Percentiles rank a stretch among this genome's conserved stretches.
Evolutionary conservation across 2,797 vertebrate species (phyloP).

Genomic region (Thalassophryne amazonica): DNA sequence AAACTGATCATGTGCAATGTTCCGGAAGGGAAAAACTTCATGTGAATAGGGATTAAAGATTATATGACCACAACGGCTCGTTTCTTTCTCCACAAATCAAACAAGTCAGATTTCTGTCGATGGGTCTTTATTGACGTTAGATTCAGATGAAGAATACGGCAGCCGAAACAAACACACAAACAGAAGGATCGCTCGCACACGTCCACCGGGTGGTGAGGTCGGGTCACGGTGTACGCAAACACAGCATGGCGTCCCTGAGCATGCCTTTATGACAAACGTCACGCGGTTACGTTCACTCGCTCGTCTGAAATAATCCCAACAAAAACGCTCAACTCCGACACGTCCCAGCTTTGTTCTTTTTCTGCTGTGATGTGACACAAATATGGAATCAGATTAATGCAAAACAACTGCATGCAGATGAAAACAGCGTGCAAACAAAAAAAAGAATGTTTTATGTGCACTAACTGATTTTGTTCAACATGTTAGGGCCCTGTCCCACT

Average conservation of each 20-base stretch:
- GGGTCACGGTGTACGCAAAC: slow-evolving; percentile 10
- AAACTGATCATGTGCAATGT: slow-evolving; percentile 68
- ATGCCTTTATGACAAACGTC: slow-evolving; percentile 43
- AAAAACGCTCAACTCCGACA: too few relatives aligned
- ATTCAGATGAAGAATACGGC: slow-evolving; percentile 19
- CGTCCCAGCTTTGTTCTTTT: too few relatives aligned
- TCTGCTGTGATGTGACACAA: too few relatives aligned
- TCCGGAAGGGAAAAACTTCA: slow-evolving; percentile 70
- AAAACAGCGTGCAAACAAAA: too few relatives aligned
- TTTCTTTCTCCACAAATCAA: background rate
- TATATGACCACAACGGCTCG: slow-evolving; percentile 52
- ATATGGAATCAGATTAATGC: too few relatives aligned
- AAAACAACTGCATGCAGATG: too few relatives aligned
- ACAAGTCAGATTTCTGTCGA: slow-evolving; percentile 29
- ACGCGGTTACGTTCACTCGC: slow-evolving; percentile 41
- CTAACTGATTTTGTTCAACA: too few relatives aligned
- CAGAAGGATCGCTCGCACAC: background rate
- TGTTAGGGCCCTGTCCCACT: too few relatives aligned
- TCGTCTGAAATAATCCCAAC: too few relatives aligned
- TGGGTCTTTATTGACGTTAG: slow-evolving; percentile 43
- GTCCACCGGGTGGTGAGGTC: slow-evolving; percentile 12
- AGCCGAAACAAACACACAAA: slow-evolving; percentile 19
- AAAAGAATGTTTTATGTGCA: too few relatives aligned
- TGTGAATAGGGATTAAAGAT: slow-evolving; percentile 73
- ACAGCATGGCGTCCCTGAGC: slow-evolving; percentile 37